A percentile compares a stretch with the other conserved stretches of the same genome.
phyloP scores from a whole-genome alignment of 2,888 invertebrate species.

The Ochlodes sylvanus region DNA sequence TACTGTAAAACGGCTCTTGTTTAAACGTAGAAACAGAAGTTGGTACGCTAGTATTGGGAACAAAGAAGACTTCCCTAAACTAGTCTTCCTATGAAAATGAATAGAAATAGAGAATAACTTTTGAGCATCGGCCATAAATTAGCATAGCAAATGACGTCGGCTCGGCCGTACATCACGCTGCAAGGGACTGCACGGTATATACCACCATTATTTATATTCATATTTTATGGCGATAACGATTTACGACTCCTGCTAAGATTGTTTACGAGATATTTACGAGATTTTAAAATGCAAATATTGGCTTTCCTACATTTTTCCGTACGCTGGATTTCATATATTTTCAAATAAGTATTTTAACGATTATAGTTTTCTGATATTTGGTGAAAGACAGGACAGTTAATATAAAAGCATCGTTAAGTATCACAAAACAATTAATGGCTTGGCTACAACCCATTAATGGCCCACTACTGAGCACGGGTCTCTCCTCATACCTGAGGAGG shows the following conservation, averaged over 20 bases:
- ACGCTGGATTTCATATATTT: background rate
- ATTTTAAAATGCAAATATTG: slow-evolving; percentile 32
- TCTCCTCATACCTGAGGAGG: too few relatives aligned
- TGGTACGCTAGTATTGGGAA: background rate
- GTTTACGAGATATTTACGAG: slow-evolving; percentile 40
- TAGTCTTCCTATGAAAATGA: slow-evolving; percentile 20
- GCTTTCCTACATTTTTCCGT: background rate
- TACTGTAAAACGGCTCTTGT: too few relatives aligned
- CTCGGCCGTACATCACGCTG: slow-evolving; percentile 57
- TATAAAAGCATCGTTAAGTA: background rate
- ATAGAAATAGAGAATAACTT: slow-evolving; percentile 32
- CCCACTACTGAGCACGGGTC: too few relatives aligned
- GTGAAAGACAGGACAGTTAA: too few relatives aligned
- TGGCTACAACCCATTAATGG: too few relatives aligned
- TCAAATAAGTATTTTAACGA: background rate
- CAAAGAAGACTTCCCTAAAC: slow-evolving; percentile 4
- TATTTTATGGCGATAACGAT: slow-evolving; percentile 61
- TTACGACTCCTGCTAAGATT: slow-evolving; percentile 49
- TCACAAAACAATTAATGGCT: too few relatives aligned
- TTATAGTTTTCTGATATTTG: background rate
- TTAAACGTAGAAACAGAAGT: too few relatives aligned
- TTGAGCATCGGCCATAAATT: slow-evolving; percentile 51
- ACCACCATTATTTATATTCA: slow-evolving; percentile 63
- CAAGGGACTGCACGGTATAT: slow-evolving; percentile 53
- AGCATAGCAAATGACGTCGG: slow-evolving; percentile 52